Evolutionary conservation across 2,888 invertebrate species (phyloP), one percentile per base, ranked within the genome.

Genomic region (Orthosia gracilis): DNA sequence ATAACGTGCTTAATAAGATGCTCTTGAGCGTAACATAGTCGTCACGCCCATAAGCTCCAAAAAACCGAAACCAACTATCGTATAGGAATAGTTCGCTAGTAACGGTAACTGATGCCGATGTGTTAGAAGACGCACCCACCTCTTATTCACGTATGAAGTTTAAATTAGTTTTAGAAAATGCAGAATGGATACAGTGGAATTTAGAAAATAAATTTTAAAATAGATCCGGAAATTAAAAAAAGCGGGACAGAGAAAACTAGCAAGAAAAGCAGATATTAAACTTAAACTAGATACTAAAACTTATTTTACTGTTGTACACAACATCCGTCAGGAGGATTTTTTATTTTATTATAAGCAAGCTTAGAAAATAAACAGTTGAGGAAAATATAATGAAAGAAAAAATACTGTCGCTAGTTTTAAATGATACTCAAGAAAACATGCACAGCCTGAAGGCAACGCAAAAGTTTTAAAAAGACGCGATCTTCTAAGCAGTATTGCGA

Each of bases 91-190:
- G 54, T 69, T 78, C 45, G 59, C 49, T 12, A 26, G 61, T 83
- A 83, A 82, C 81, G 83, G 81, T 79, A 58, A 59, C 12, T 59
- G 31, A 58, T 62, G 55, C 68, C 65, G 52, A 79, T 71, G 80
- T 82, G 83, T 79, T 69, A 71, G 79, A 54, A 26, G 67, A 65
- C 80, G 75, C 79, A 75, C 83, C 83, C 73, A 79, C 70, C 21
- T 58, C 47, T 49, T 57, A 57, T 80, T 73, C 26, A 78, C 66
- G 80, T 66, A 45, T 54, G 18, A 21, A 63, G 80, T 73, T 73
- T 66, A 80, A 67, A 80, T 79, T 62, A 54, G 45, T 61, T n/a
- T 9, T 23, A 55, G 17, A 76, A 31, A 23, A 26, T 61, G 9
- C 7, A 40, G 9, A 40, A 40, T 9, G 9, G 40, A 40, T 40